These are phyloP conservation scores for Ommatoiulus sabulosus DNA, from an alignment of 2,888 invertebrate genomes.

Conservation along the genomic window DNA sequence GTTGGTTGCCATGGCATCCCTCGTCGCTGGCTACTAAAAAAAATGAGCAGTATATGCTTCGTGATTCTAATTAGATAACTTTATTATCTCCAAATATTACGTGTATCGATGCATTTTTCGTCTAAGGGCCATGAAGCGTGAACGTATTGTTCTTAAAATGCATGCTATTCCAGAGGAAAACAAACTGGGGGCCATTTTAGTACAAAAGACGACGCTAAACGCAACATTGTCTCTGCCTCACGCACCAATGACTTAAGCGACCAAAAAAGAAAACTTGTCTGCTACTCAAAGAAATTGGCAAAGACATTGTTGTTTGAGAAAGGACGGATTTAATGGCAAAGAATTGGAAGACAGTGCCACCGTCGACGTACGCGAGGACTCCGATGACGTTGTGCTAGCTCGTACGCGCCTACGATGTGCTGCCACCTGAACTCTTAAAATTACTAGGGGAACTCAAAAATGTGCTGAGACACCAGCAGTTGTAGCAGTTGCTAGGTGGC, in stretches of 20 bases:
- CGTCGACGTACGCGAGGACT: too few relatives aligned
- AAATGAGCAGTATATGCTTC: background rate
- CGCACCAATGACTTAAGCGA: background rate
- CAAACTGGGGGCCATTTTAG: background rate
- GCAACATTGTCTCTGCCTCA: background rate
- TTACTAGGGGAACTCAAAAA: too few relatives aligned
- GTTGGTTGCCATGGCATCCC: slow-evolving; percentile 9
- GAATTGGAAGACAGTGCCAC: too few relatives aligned
- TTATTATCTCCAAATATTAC: slow-evolving; percentile 34
- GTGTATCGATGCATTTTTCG: background rate
- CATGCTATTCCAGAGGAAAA: background rate
- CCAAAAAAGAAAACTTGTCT: background rate
- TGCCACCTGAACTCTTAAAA: too few relatives aligned
- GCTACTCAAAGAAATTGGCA: background rate
- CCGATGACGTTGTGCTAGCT: too few relatives aligned
- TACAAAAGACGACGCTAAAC: background rate
- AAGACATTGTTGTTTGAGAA: background rate
- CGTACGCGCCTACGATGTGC: too few relatives aligned
- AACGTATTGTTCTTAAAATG: slow-evolving; percentile 18
- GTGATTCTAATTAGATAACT: slow-evolving; percentile 27
- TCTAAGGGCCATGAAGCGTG: background rate
- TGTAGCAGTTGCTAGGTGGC: too few relatives aligned
- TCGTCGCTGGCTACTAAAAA: background rate
- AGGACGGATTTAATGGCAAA: background rate
- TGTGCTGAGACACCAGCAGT: too few relatives aligned